Evolutionary conservation across 1,140 invertebrate genomes (phyloP).

Genomic region (Asobara japonica): DNA sequence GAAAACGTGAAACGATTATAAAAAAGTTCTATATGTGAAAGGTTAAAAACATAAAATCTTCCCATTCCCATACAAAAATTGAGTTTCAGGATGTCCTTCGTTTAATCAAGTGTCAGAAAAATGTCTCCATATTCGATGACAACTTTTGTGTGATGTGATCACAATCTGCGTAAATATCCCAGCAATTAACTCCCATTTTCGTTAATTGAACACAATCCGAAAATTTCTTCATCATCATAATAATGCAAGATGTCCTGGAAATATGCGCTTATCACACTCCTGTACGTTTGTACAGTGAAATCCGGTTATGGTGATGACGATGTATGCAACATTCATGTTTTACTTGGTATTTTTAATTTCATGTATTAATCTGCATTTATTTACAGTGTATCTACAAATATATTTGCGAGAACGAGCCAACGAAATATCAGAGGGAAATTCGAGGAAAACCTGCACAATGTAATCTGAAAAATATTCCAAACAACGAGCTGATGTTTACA

Average conservation of each 20-base stretch:
- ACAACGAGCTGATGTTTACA: neutral
- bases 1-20: neutral
- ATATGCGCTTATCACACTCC: neutral
- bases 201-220: neutral
- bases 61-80: neutral
- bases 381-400: slow-evolving; percentile 6
- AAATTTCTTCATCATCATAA: neutral
- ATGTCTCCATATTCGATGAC: neutral
- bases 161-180: neutral
- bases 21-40: neutral
- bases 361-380: neutral
- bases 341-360: neutral
- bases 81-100: neutral
- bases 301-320: neutral
- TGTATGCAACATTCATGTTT: neutral
- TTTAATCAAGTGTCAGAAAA: too few species aligned
- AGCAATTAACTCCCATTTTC: slow-evolving; percentile 4
- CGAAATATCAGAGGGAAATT: neutral
- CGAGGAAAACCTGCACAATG: neutral
- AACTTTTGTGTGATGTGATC: neutral
- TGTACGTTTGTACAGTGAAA: neutral
- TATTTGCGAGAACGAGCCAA: neutral
- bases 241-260: slow-evolving; percentile 14
- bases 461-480: neutral
- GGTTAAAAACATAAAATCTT: neutral